Evolutionary conservation across 2,888 invertebrate species (phyloP).

Genomic region (Cheilosia vernalis): DNA sequence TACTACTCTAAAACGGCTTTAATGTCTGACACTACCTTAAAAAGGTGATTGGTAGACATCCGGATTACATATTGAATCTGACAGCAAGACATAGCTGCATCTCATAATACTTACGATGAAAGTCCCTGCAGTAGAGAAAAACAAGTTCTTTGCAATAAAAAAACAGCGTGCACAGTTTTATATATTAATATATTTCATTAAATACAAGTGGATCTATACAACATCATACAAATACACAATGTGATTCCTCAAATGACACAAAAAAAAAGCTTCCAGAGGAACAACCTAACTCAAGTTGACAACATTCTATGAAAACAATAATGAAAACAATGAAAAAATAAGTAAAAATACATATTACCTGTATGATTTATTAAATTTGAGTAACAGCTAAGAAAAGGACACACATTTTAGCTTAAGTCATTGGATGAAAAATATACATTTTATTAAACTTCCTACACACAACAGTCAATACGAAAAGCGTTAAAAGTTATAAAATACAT

Average conservation of each 20-base stretch:
- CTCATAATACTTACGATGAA: no score
- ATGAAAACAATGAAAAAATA: not conserved
- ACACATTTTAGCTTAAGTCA: conserved; percentile 9
- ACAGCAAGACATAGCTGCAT: no score
- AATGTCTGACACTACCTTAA: no score
- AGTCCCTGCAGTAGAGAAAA: no score
- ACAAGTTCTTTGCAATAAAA: no score
- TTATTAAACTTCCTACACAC: not conserved
- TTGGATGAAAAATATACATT: conserved; percentile 1
- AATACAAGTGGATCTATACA: conserved; percentile 34
- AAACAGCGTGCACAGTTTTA: conserved; percentile 4
- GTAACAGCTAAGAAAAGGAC: not conserved
- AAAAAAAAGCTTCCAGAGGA: not conserved
- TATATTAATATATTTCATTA: conserved; percentile 16
- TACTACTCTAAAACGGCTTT: no score
- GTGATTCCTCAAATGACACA: not conserved
- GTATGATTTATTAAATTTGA: conserved; percentile 5
- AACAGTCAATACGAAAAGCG: conserved; percentile 21
- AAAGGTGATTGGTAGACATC: no score
- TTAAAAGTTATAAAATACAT: conserved; percentile 6
- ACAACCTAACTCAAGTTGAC: not conserved
- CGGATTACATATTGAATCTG: no score
- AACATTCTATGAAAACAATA: conserved; percentile 13
- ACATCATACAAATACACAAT: conserved; percentile 17
- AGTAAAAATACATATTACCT: not conserved